phyloP scores from a whole-genome alignment of 2,113 vertebrate species.

The Microtus oregoni region DNA sequence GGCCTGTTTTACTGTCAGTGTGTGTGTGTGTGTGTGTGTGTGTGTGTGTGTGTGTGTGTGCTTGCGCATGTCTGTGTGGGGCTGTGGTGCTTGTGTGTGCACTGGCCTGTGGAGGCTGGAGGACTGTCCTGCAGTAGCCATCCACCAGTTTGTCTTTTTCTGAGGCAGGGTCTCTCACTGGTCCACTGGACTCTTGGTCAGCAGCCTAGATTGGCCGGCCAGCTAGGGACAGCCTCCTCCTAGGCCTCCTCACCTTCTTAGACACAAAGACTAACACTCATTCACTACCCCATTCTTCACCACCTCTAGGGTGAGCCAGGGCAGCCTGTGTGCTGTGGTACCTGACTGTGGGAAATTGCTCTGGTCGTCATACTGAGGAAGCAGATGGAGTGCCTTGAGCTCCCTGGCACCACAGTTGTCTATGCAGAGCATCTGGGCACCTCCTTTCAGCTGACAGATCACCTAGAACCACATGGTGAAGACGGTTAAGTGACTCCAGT shows the following conservation, averaged over 20 bases:
- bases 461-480: slow-evolving; percentile 63
- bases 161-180: neutral
- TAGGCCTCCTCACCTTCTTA: neutral
- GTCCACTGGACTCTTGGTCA: neutral
- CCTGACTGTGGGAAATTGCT: slow-evolving; percentile 72
- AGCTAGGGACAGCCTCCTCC: neutral
- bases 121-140: neutral
- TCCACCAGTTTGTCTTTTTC: neutral
- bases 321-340: slow-evolving; percentile 30
- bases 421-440: slow-evolving; percentile 75
- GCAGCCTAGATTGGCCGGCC: neutral
- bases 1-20: neutral
- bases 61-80: neutral
- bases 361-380: slow-evolving; percentile 73
- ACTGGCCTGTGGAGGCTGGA: neutral
- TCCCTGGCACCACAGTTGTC: slow-evolving; percentile 72
- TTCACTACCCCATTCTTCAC: neutral
- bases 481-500: neutral
- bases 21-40: neutral
- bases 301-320: neutral
- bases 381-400: slow-evolving; percentile 69
- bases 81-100: neutral
- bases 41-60: neutral
- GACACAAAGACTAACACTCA: neutral
- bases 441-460: slow-evolving; percentile 78